Evolutionary conservation across 2,888 invertebrate genomes (phyloP).

Genomic region (Cylloceria caligata): DNA sequence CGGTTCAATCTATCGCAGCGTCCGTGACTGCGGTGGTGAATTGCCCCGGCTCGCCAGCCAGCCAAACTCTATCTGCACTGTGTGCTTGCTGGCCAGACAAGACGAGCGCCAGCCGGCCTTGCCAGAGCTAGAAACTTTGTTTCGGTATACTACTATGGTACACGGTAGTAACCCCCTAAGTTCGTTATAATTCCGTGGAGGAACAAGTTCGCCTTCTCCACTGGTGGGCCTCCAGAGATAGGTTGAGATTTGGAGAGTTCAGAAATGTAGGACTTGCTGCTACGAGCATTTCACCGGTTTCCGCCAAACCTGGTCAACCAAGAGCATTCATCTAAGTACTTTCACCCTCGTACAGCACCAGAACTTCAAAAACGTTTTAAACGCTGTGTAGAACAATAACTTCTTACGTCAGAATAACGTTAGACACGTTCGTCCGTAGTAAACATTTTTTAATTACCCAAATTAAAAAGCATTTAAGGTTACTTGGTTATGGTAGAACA

Average conservation of each 20-base stretch:
- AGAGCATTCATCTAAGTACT: not conserved
- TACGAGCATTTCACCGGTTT: constrained; percentile 21
- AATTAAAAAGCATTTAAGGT: too few relatives aligned
- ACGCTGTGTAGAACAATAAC: not conserved
- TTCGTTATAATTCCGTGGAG: constrained; percentile 60
- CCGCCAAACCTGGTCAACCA: constrained; percentile 28
- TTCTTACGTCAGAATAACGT: not conserved
- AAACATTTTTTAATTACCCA: not conserved
- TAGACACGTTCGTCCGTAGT: not conserved
- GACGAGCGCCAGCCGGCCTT: constrained; percentile 46
- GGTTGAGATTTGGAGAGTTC: constrained; percentile 19
- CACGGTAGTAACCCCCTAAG: constrained; percentile 35
- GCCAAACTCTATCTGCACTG: constrained; percentile 41
- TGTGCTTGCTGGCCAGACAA: constrained; percentile 33
- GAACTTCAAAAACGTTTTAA: not conserved
- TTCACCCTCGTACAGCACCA: not conserved
- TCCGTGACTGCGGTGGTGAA: constrained; percentile 48
- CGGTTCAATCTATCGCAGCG: constrained; percentile 55
- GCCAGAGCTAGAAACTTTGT: constrained; percentile 58
- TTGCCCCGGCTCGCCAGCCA: constrained; percentile 31
- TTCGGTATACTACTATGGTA: not conserved
- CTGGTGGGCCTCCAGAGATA: constrained; percentile 42
- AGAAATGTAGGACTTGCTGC: constrained; percentile 28
- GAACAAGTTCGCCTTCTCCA: constrained; percentile 50
- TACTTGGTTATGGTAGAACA: too few relatives aligned